phyloP scores from a whole-genome alignment of 2,113 vertebrate species.

The Suricata suricatta region DNA sequence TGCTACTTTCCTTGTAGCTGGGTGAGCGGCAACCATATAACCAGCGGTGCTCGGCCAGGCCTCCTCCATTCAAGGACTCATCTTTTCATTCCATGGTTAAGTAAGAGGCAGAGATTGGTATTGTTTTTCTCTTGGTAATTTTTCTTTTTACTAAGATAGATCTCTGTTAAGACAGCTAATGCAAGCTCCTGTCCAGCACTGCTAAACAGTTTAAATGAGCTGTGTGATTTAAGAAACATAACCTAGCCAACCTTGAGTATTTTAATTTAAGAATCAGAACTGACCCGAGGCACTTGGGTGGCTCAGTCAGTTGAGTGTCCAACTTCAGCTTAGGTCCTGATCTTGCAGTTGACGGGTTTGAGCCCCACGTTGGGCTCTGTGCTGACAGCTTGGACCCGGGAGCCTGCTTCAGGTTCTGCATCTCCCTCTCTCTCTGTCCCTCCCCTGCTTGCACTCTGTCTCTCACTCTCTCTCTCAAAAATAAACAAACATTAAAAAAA shows the following conservation, averaged over 20 bases:
- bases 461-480: no score
- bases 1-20: background rate
- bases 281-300: no score
- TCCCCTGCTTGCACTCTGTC: no score
- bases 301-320: no score
- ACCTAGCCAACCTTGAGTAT: background rate
- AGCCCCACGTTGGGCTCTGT: no score
- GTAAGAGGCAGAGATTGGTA: background rate
- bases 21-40: no score
- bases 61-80: background rate
- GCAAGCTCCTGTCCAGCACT: background rate
- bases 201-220: background rate
- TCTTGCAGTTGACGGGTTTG: no score
- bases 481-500: no score
- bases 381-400: no score
- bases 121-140: background rate
- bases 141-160: background rate
- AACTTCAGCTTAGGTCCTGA: no score
- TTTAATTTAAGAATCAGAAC: background rate
- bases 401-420: no score
- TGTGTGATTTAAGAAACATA: background rate
- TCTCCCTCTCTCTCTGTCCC: no score
- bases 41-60: rapidly evolving
- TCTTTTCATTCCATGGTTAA: background rate
- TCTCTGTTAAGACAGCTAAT: slow-evolving; percentile 5